Base-by-base conservation (phyloP, 2,797 vertebrate genomes). In the Tragelaphus oryx region DNA sequence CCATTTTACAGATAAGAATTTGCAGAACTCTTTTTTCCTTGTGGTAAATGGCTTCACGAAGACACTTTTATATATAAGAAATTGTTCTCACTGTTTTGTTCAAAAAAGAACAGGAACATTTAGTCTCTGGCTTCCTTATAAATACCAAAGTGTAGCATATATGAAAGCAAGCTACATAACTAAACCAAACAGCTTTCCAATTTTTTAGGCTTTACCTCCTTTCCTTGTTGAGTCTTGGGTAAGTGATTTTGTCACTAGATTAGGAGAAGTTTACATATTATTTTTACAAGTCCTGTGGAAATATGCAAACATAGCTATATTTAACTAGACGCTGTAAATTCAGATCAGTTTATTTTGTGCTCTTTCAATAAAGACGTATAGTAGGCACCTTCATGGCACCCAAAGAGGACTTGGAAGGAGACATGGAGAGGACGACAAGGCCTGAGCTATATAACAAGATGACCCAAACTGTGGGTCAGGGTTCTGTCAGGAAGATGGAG, bases 201-300 rank as follows among this genome's bases (percentile, higher is more conserved):
- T 8, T 84, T 65, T 78, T 68, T 41, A 95, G 82, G 33, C 44
- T 17, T 88, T 33, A 18, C 18, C 71, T 92, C 68, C 68, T 90
- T 86, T 84, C 48, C 41, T 52, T 81, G 22, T 95, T 71, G 90
- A 85, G 74, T 60, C 85, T 46, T 83, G 68, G 46, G 11, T 79
- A 83, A 79, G 80, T 55, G 41, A 55, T 92, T 92, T 85, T 81
- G 62, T 87, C 11, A 8, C 33, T 26, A 81, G 76, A 87, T 54
- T 68, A 79, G 46, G 89, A 89, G 33, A 76, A 80, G 60, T 74
- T 57, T 87, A 18, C 57, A 7, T 48, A 71, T 95, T 92, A 75
- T 60, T 92, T 95, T 95, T 92, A n/a, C 11, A 92, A 60, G 60
- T 68, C 83, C 48, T 87, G 4, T 86, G 78, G 75, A 96, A 81